A percentile compares a stretch with the other conserved stretches of the same genome.
These are phyloP conservation scores for Cotesia vestalis DNA, from an alignment of 1,140 invertebrate genomes.

Conservation along the genomic window DNA sequence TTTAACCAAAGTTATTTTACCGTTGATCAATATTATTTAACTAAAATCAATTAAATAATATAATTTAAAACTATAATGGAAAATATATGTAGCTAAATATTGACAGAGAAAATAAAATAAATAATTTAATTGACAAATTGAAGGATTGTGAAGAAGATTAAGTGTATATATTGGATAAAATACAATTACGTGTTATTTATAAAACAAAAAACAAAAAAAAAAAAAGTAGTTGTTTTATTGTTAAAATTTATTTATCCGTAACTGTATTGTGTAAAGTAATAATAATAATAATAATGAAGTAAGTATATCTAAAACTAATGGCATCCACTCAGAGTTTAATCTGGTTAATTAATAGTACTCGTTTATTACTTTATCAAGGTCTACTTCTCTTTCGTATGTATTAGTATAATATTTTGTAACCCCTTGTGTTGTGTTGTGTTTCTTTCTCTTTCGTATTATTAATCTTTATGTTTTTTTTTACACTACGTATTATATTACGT, in stretches of 20 bases:
- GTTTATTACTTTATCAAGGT: constrained; percentile 50
- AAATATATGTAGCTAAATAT: constrained; percentile 4
- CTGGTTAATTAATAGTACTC: constrained; percentile 59
- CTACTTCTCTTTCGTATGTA: constrained; percentile 3
- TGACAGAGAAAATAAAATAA: constrained; percentile 14
- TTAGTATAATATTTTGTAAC: constrained; percentile 50
- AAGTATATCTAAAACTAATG: constrained; percentile 45
- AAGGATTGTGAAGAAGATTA: constrained; percentile 16
- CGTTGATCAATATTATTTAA: background rate
- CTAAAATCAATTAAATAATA: too few species aligned
- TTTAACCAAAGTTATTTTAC: background rate
- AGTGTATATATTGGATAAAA: background rate
- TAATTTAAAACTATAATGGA: constrained; percentile 5
- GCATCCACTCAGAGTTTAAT: constrained; percentile 58
- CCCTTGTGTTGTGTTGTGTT: background rate
- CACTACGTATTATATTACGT: background rate
- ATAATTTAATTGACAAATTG: constrained; percentile 32
- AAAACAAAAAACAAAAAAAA: too few species aligned
- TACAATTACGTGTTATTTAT: constrained; percentile 1
- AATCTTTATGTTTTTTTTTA: background rate
- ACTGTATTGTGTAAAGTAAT: too few species aligned
- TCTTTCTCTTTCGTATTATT: constrained; percentile 6
- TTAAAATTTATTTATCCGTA: too few species aligned
- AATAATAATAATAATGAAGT: background rate
- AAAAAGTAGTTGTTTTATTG: too few species aligned